These are phyloP conservation scores for Psilopsiagon aymara DNA, from an alignment of 2,113 vertebrate species.

Conservation along the genomic window DNA sequence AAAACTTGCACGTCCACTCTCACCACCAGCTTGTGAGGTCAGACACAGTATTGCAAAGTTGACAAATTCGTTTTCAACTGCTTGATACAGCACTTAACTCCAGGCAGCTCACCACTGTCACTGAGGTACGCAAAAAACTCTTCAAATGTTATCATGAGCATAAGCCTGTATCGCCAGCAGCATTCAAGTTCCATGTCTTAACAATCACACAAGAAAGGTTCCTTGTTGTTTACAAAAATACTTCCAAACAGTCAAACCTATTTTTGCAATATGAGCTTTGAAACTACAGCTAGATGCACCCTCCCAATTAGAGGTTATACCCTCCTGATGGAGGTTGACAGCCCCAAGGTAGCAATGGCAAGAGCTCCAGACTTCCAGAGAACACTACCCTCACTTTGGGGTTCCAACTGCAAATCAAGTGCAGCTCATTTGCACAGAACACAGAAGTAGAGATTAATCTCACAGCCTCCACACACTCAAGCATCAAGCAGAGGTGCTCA, in stretches of 20 bases:
- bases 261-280: neutral
- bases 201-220: rapidly evolving
- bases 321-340: neutral
- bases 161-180: rapidly evolving
- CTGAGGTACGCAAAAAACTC: rapidly evolving
- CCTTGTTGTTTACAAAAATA: neutral
- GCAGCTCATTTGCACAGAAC: rapidly evolving
- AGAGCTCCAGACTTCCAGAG: rapidly evolving
- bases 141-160: rapidly evolving
- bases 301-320: neutral
- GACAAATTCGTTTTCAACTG: rapidly evolving
- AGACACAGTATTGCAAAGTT: rapidly evolving
- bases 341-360: rapidly evolving
- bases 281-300: neutral
- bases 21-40: rapidly evolving
- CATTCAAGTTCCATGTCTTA: rapidly evolving
- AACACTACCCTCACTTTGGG: rapidly evolving
- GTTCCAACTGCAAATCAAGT: rapidly evolving
- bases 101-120: neutral
- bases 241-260: neutral
- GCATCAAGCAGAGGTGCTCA: neutral
- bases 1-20: neutral
- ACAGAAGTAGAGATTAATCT: rapidly evolving
- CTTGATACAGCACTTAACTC: neutral
- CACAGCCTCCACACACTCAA: rapidly evolving